A percentile compares a stretch with the other conserved stretches of the same genome.
These are phyloP conservation scores for Anas platyrhynchos DNA, from an alignment of 2,113 vertebrate genomes.

Conservation along the genomic window DNA sequence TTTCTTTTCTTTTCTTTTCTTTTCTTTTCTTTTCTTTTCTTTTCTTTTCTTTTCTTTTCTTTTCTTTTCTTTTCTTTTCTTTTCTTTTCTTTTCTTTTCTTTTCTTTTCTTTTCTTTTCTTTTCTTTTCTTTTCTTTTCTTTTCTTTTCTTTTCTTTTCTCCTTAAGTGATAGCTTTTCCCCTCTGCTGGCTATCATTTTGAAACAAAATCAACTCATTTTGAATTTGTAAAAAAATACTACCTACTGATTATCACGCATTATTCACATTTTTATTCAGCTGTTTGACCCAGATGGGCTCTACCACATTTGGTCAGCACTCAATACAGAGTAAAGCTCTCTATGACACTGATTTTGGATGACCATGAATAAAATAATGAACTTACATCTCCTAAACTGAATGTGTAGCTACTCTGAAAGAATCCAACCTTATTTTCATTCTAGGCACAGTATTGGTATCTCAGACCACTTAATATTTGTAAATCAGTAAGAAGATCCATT, in stretches of 20 bases:
- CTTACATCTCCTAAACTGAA: not conserved
- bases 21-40: too few relatives aligned
- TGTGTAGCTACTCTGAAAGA: not conserved
- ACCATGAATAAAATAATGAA: not conserved
- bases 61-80: too few relatives aligned
- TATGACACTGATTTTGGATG: not conserved
- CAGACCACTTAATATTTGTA: conserved; percentile 5
- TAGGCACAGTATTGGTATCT: not conserved
- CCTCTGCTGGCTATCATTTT: not conserved
- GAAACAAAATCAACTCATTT: conserved; percentile 3
- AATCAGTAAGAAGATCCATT: conserved; percentile 10
- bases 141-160: not conserved
- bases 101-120: too few relatives aligned
- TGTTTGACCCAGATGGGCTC: not conserved
- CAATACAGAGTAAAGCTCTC: not conserved
- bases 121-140: not conserved
- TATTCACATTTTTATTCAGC: not conserved
- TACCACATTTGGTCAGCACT: not conserved
- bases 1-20: too few relatives aligned
- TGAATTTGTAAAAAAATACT: not conserved
- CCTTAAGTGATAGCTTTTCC: not conserved
- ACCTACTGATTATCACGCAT: not conserved
- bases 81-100: too few relatives aligned
- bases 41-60: too few relatives aligned
- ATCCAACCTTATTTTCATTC: conserved; percentile 9